Evolutionary conservation across 1,140 invertebrate species (phyloP).

Genomic region (Pollicipes pollicipes): DNA sequence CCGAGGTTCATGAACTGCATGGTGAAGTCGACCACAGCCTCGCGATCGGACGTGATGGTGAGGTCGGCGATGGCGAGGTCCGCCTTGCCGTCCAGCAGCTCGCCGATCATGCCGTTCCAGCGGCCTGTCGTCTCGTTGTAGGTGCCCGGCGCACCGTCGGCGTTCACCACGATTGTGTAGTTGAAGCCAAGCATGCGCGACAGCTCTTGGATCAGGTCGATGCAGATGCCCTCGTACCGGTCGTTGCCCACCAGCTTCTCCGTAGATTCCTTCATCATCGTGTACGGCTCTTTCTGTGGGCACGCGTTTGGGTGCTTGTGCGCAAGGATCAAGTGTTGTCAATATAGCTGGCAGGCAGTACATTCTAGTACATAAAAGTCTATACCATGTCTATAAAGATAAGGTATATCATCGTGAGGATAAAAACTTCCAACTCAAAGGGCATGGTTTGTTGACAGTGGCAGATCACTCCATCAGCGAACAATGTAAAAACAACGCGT

Average conservation of each 20-base stretch:
- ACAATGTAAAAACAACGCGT: no score
- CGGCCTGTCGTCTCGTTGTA: slow-evolving; percentile 54
- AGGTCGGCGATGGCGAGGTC: slow-evolving; percentile 27
- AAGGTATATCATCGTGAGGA: no score
- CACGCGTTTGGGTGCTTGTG: no score
- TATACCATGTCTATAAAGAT: no score
- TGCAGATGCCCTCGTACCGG: slow-evolving; percentile 37
- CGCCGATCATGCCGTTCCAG: slow-evolving; percentile 90
- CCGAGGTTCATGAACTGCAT: slow-evolving; percentile 26
- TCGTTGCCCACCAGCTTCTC: slow-evolving; percentile 19
- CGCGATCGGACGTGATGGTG: slow-evolving; percentile 26
- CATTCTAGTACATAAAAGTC: no score
- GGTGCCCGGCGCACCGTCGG: slow-evolving; percentile 63
- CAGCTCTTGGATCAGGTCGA: slow-evolving; percentile 72
- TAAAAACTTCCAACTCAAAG: not conserved
- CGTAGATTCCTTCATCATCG: slow-evolving; percentile 41
- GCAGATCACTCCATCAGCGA: no score
- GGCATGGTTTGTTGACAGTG: not conserved
- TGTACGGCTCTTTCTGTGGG: slow-evolving; percentile 71
- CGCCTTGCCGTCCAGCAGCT: slow-evolving; percentile 49
- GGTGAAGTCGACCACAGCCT: slow-evolving; percentile 27
- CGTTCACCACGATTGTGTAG: slow-evolving; percentile 63
- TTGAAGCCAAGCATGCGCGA: slow-evolving; percentile 72
- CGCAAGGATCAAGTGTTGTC: no score
- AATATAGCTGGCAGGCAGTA: no score